Conservation (phyloP, 2,888 invertebrate genomes). For the Brassicogethes aeneus region DNA sequence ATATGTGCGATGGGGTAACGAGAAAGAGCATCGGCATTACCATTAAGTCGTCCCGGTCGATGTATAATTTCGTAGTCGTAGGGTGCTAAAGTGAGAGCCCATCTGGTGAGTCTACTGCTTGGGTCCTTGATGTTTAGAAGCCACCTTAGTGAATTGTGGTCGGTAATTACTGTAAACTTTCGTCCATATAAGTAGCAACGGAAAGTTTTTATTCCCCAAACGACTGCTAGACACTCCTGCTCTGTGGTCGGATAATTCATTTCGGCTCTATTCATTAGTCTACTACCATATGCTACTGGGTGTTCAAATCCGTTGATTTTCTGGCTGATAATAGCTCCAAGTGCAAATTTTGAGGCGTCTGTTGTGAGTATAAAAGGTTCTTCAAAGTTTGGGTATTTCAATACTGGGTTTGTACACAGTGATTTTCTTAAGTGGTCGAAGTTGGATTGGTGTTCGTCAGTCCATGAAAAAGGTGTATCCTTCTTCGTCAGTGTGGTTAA, state of each 20-base stretch:
- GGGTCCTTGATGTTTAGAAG: slow-evolving; percentile 9
- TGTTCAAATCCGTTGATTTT: slow-evolving; percentile 4
- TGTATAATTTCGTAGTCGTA: slow-evolving; percentile 10
- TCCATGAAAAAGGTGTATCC: background rate
- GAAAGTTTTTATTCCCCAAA: slow-evolving; percentile 9
- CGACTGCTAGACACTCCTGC: slow-evolving; percentile 10
- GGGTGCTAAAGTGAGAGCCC: slow-evolving; percentile 8
- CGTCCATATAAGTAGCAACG: background rate
- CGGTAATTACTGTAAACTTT: slow-evolving; percentile 1
- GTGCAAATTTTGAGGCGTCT: slow-evolving; percentile 13
- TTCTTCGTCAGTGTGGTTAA: background rate
- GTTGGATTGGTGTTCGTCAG: background rate
- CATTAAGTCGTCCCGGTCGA: slow-evolving; percentile 6
- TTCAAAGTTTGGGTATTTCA: slow-evolving; percentile 2
- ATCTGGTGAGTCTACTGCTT: slow-evolving; percentile 8
- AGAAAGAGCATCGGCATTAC: background rate
- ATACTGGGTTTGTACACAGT: slow-evolving; percentile 1
- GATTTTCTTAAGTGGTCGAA: background rate
- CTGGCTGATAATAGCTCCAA: slow-evolving; percentile 11
- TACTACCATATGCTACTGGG: slow-evolving; percentile 10
- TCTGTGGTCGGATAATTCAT: slow-evolving; percentile 11
- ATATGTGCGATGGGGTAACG: background rate
- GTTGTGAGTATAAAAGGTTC: background rate
- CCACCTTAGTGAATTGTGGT: slow-evolving; percentile 11
- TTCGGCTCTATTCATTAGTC: slow-evolving; percentile 9